A percentile compares a stretch with the other conserved stretches of the same genome.
These are phyloP conservation scores for Pseudomyrmex dendroicus DNA, from an alignment of 1,140 invertebrate genomes.

Conservation along the genomic window DNA sequence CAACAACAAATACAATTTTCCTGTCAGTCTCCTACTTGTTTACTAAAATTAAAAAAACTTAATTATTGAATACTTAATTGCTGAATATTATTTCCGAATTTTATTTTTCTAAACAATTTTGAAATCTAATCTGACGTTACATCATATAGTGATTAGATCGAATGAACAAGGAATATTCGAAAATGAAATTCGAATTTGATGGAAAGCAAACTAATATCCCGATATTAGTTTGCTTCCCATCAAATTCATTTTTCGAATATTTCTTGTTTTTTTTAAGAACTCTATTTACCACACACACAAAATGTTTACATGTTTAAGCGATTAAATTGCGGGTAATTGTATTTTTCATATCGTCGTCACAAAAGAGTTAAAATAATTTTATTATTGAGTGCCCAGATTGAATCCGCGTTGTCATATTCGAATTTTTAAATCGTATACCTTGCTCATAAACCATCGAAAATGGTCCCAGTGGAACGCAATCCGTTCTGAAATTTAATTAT, in stretches of 20 bases:
- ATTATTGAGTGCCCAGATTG: neutral
- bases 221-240: neutral
- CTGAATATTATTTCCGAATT: neutral
- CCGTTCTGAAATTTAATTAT: conserved; percentile 47
- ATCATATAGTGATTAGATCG: too few relatives aligned
- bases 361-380: conserved; percentile 31
- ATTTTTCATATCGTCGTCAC: conserved; percentile 16
- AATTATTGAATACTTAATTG: neutral
- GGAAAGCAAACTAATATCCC: too few relatives aligned
- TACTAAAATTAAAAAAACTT: neutral
- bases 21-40: neutral
- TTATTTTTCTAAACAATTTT: too few relatives aligned
- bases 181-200: conserved; percentile 5
- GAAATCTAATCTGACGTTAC: too few relatives aligned
- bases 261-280: neutral
- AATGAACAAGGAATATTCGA: neutral
- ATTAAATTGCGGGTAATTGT: neutral
- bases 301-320: neutral
- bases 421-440: conserved; percentile 21
- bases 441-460: conserved; percentile 38
- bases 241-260: neutral
- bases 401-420: conserved; percentile 4
- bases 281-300: neutral
- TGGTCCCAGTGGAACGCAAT: conserved; percentile 19
- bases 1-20: neutral